These are phyloP conservation scores for Phycodurus eques DNA, from an alignment of 2,113 vertebrate species.

Conservation along the genomic window DNA sequence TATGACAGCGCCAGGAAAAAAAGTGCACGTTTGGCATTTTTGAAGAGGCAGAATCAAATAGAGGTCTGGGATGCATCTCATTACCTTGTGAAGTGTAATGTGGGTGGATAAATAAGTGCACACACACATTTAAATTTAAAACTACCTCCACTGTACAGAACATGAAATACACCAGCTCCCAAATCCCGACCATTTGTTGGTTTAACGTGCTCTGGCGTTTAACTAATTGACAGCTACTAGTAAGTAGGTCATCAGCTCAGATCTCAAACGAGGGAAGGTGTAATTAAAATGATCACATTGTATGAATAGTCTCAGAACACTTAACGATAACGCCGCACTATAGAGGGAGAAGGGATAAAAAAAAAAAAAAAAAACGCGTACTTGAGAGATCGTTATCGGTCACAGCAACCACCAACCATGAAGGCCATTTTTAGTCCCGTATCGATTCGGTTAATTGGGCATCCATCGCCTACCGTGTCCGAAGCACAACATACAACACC, in stretches of 20 bases:
- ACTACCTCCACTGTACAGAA: neutral
- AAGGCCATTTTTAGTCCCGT: neutral
- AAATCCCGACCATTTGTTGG: neutral
- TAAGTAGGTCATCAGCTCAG: no score
- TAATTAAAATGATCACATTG: neutral
- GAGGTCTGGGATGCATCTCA: no score
- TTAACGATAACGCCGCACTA: neutral
- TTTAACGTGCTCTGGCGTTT: neutral
- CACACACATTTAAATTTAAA: no score
- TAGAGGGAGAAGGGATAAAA: neutral
- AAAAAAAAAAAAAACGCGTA: neutral
- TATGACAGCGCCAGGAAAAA: no score
- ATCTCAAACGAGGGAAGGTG: neutral
- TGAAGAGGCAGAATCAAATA: no score
- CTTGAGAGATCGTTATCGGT: neutral
- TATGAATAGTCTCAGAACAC: neutral
- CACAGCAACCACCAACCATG: neutral
- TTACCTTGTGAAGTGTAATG: no score
- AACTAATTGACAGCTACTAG: conserved; percentile 1
- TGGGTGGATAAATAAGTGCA: no score
- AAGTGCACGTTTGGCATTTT: no score
- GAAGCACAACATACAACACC: conserved; percentile 9
- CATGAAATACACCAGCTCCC: neutral
- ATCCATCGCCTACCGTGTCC: neutral
- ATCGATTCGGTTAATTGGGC: neutral